Evolutionary conservation across 2,888 invertebrate genomes (phyloP), one percentile per base, ranked within the genome.

Genomic region (Antheraea yamamai): DNA sequence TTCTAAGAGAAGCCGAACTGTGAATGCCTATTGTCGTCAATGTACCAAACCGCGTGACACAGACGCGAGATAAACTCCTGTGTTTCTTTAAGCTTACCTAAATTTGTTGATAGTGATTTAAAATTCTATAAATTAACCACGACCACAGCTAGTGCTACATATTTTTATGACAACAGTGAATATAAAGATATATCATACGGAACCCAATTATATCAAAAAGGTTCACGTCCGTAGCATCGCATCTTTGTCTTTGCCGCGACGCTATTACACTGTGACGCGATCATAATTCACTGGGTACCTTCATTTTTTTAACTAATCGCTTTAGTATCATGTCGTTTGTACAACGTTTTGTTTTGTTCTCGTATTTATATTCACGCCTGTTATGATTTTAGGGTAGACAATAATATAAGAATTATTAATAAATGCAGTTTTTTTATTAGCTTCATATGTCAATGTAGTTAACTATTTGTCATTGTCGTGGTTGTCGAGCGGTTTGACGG

Each of bases 171-270:
- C 4, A 16, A 52, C 0, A 58, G 58, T 58, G 20, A 58, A 58
- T 20, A n/a, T 20, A 58, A 20, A 58, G 20, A 16, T 66, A 8
- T 1, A 47, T 64, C 30, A 26, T 75, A 75, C 61, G 73, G 75
- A 75, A 75, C 75, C 73, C 23, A 16, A 16, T 68, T 14, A 26
- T 20, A 20, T 61, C 20, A 1, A 39, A 51, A 52, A 7, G 26
- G 39, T 30, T 55, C 16, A 55, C 68, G 68, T 18, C 47, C 64
- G 23, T n/a, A 26, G 68, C 64, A 66, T 64, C 72, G 58, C 77
- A 81, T 81, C 87, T 89, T 91, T 91, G 90, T 91, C 85, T 90
- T 87, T 85, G 80, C 85, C 83, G 85, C 83, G 82, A 81, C 81
- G 83, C 81, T 83, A 86, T 87, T 83, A 85, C 80, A 76, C 78